These are phyloP conservation scores for Molossus molossus DNA, from an alignment of 2,797 vertebrate species.

Conservation along the genomic window DNA sequence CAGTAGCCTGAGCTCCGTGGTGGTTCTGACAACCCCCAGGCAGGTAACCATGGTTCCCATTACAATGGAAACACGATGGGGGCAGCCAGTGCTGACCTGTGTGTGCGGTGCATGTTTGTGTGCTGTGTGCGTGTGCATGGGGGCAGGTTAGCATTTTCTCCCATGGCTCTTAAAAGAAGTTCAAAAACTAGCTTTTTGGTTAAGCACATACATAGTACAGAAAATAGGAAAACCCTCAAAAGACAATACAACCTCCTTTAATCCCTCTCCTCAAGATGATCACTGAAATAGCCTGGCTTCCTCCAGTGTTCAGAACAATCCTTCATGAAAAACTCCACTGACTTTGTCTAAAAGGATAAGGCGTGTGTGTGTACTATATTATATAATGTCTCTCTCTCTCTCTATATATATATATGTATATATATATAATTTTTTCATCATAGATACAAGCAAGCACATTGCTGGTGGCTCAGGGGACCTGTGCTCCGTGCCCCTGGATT, in stretches of 20 bases:
- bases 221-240: background rate
- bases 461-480: background rate
- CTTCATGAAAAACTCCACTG: constrained; percentile 20
- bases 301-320: background rate
- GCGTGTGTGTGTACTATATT: too few relatives aligned
- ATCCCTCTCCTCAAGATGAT: background rate
- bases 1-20: background rate
- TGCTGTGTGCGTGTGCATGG: background rate
- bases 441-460: background rate
- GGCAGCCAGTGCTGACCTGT: background rate
- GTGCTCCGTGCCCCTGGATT: background rate
- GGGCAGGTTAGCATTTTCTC: background rate
- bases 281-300: background rate
- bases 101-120: fast-evolving
- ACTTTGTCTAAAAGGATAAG: constrained; percentile 23
- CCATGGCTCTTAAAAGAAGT: constrained; percentile 36
- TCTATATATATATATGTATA: too few relatives aligned
- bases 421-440: background rate
- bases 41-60: background rate
- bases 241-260: background rate
- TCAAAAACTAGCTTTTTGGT: constrained; percentile 6
- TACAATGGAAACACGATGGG: background rate
- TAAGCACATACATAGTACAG: background rate
- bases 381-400: too few relatives aligned
- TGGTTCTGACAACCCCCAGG: background rate